Evolutionary conservation across 1,140 invertebrate species (phyloP).

Genomic region (Ectropis grisescens): DNA sequence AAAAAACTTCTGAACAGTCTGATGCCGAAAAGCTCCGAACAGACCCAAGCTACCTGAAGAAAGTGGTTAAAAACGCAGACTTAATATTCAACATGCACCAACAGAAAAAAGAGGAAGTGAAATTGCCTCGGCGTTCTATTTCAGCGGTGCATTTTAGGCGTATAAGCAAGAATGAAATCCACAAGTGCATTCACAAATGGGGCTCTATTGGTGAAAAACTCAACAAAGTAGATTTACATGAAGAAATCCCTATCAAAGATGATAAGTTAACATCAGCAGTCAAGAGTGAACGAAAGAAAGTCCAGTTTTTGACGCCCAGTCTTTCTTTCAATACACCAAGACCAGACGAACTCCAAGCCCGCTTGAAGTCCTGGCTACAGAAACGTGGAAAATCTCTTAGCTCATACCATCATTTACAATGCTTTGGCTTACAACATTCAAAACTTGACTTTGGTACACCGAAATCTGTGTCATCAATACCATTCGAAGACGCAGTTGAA

Average conservation of each 20-base stretch:
- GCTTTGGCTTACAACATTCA: slow-evolving; percentile 59
- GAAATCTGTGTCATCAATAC: too few relatives aligned
- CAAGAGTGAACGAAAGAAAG: slow-evolving; percentile 58
- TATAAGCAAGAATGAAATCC: slow-evolving; percentile 39
- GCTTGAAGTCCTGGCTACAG: slow-evolving; percentile 64
- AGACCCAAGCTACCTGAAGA: slow-evolving; percentile 36
- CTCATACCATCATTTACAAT: slow-evolving; percentile 68
- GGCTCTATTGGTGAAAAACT: slow-evolving; percentile 55
- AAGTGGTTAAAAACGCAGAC: slow-evolving; percentile 28
- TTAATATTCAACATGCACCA: slow-evolving; percentile 34
- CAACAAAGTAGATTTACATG: slow-evolving; percentile 42
- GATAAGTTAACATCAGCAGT: slow-evolving; percentile 47
- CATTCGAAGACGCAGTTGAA: slow-evolving; percentile 15
- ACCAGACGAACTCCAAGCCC: slow-evolving; percentile 47
- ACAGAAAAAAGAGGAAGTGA: slow-evolving; percentile 24
- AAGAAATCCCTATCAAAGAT: slow-evolving; percentile 34
- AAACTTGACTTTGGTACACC: slow-evolving; percentile 12
- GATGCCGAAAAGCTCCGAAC: slow-evolving; percentile 29
- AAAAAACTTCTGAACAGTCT: slow-evolving; percentile 18
- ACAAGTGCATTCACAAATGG: slow-evolving; percentile 55
- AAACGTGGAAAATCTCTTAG: slow-evolving; percentile 62
- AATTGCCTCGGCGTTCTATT: slow-evolving; percentile 39
- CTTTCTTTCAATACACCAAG: slow-evolving; percentile 47
- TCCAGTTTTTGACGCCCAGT: slow-evolving; percentile 49
- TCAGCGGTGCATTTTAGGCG: slow-evolving; percentile 64